These are phyloP conservation scores for Anguilla rostrata DNA, from an alignment of 2,113 vertebrate species.

Conservation along the genomic window DNA sequence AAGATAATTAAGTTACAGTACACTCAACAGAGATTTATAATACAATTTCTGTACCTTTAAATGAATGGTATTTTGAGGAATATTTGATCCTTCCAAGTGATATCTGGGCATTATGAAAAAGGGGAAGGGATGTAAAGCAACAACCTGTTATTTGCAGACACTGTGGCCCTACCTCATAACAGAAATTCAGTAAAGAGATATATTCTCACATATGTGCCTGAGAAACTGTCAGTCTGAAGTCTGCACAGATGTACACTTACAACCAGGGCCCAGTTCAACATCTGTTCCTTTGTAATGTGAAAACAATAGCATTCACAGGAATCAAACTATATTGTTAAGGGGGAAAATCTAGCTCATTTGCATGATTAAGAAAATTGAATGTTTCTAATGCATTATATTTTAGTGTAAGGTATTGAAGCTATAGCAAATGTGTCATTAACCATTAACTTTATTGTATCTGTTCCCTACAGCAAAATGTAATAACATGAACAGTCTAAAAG, in stretches of 20 bases:
- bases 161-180: background rate
- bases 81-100: background rate
- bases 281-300: background rate
- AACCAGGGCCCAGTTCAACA: background rate
- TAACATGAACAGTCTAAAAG: background rate
- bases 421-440: background rate
- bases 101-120: background rate
- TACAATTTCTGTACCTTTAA: background rate
- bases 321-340: background rate
- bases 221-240: background rate
- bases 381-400: background rate
- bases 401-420: background rate
- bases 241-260: background rate
- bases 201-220: constrained; percentile 7
- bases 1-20: too few species aligned
- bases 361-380: background rate
- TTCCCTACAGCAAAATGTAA: background rate
- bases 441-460: background rate
- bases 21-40: background rate
- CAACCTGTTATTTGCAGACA: background rate
- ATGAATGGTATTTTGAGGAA: background rate
- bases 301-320: background rate
- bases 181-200: background rate
- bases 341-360: background rate
- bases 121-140: background rate